Base-by-base conservation (phyloP, 2,113 vertebrate genomes). In the Eurystomus gularis region DNA sequence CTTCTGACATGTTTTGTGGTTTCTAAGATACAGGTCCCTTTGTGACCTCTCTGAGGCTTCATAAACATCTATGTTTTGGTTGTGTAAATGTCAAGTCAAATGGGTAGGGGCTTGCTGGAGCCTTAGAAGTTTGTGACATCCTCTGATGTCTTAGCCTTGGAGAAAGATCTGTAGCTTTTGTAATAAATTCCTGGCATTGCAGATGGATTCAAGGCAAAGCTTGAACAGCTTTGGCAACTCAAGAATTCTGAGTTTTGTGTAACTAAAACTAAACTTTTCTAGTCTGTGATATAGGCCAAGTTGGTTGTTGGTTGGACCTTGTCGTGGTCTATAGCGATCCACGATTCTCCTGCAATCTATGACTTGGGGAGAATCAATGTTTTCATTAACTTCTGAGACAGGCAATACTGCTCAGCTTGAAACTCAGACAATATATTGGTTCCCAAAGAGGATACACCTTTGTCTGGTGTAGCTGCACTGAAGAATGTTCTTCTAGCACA, bases 251-350 rank as follows among this genome's bases (percentile, higher is more conserved):
- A 29, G 6, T 91, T 91, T 58, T 42, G 17, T 51, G 54, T 61
- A 17, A 80, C 76, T 76, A 29, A 55, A 90, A 37, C 5, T 11
- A 17, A 80, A 4, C 40, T 72, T 42, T 6, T 7, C 44, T 11
- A 6, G 13, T 5, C 29, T 3, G 8, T 54, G 44, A 4, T 46
- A 13, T 2, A 51, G 70, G 15, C 31, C 42, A 8, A 0, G 46
- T 72, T 49, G 60, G 18, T 79, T 85, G 10, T 11, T n/a, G n/a
- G n/a, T n/a, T n/a, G n/a, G n/a, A n/a, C n/a, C n/a, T n/a, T n/a
- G n/a, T n/a, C 23, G 1, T 23, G 48, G 62, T 64, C 29, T 68
- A 52, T 23, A 24, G 54, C 62, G 24, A 2, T 37, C 2, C 28
- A n/a, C 4, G 18, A 1, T 79, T 65, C 68, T 88, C 18, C 40